Evolutionary conservation across 2,797 vertebrate genomes (phyloP).

Genomic region (Cyclopterus lumpus): DNA sequence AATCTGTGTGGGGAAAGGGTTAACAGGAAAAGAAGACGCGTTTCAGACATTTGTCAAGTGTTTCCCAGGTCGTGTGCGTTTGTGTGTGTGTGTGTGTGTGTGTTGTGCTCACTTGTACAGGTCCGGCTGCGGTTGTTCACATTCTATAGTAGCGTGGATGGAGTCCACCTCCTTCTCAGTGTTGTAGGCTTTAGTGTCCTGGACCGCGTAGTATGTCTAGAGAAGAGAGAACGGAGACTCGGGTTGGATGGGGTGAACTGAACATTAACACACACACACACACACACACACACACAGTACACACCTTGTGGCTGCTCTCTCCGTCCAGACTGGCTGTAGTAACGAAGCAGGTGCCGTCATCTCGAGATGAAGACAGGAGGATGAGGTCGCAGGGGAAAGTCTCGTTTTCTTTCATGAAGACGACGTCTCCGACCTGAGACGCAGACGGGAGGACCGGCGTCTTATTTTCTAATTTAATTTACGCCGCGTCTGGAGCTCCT

Average conservation of each 20-base stretch:
- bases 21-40: neutral
- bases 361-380: constrained; percentile 91
- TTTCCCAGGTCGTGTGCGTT: neutral
- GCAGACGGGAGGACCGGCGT: rapidly evolving
- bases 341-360: constrained; percentile 94
- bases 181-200: constrained; percentile 94
- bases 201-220: constrained; percentile 94
- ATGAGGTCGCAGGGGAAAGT: constrained; percentile 96
- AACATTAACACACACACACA: neutral
- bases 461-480: neutral
- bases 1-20: constrained; percentile 84
- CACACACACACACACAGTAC: constrained; percentile 8
- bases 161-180: constrained; percentile 89
- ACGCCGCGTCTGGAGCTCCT: neutral
- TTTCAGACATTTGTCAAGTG: neutral
- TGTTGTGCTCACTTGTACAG: constrained; percentile 92
- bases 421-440: constrained; percentile 93
- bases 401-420: constrained; percentile 94
- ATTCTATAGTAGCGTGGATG: constrained; percentile 94
- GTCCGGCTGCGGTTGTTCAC: constrained; percentile 97
- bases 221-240: neutral
- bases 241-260: neutral
- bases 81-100: constrained; percentile 1
- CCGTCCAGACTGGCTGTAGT: constrained; percentile 97
- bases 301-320: constrained; percentile 97